Base-by-base conservation (phyloP, 2,797 vertebrate genomes). In the Dallia pectoralis region DNA sequence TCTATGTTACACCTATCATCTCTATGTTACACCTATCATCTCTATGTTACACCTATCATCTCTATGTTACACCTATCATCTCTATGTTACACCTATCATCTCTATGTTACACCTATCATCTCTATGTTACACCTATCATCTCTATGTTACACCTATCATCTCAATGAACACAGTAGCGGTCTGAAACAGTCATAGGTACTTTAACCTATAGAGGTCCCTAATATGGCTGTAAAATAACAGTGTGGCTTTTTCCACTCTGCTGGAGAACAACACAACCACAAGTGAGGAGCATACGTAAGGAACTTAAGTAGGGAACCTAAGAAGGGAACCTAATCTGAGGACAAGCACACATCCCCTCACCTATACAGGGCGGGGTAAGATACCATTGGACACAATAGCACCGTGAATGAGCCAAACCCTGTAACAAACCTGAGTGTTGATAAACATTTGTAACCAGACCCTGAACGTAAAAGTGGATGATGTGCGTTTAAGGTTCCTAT, bases 121-220 rank as follows among this genome's bases (percentile, higher is more conserved):
- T n/a, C n/a, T n/a, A n/a, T n/a, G n/a, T n/a, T n/a, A n/a, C n/a
- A n/a, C 9, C 40, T 11, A 44, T 44, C 40, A 44, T 14, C 40
- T 14, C 2, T 44, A 44, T 12, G 9, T 12, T 14, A 27, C 27
- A 33, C 16, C 22, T n/a, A 66, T 47, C 56, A 47, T 70, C 59
- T 70, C 59, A 30, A 19, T 62, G 63, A 27, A 30, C 18, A 44
- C 73, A 19, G n/a, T 2, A 25, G 56, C n/a, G 36, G 65, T 74
- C 70, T 70, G 69, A 72, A 67, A 69, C 19, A 70, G 74, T 76
- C 56, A 72, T 76, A 82, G 81, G 76, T 71, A 67, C 18, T 80
- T 75, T 80, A 80, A 77, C 74, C 80, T 64, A 69, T 77, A 73
- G 73, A 74, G 65, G 70, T 27, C 74, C 78, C 76, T 79, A 74